These are phyloP conservation scores for Hymenopus coronatus DNA, from an alignment of 2,888 invertebrate genomes.

Conservation along the genomic window DNA sequence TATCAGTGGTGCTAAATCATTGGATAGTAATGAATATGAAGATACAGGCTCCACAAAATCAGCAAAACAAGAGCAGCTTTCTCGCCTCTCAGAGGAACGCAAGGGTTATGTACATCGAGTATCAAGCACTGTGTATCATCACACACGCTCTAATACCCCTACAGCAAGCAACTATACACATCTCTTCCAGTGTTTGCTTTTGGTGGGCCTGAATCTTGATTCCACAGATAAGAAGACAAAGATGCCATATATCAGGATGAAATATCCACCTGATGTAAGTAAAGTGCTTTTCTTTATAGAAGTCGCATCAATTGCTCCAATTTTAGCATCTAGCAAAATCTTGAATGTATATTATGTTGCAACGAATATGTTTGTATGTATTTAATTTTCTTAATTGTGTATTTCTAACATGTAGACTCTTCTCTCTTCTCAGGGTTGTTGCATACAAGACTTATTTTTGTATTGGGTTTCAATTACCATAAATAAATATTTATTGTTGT, in stretches of 20 bases:
- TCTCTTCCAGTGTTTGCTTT: conserved; percentile 65
- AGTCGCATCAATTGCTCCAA: too few species aligned
- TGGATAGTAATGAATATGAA: neutral
- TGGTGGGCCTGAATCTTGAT: conserved; percentile 66
- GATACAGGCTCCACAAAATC: neutral
- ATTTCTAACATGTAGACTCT: too few species aligned
- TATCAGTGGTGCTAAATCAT: neutral
- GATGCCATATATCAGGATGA: conserved; percentile 67
- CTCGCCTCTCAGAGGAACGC: conserved; percentile 57
- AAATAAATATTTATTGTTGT: too few species aligned
- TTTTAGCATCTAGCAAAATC: too few species aligned
- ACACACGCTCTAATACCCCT: conserved; percentile 1
- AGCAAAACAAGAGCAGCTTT: conserved; percentile 13
- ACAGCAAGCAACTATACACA: conserved; percentile 37
- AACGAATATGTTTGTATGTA: too few species aligned
- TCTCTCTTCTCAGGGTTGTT: too few species aligned
- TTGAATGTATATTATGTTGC: too few species aligned
- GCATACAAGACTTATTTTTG: too few species aligned
- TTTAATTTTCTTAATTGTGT: too few species aligned
- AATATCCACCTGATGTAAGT: conserved; percentile 65
- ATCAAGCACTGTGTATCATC: conserved; percentile 43
- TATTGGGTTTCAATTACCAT: too few species aligned
- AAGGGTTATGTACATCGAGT: conserved; percentile 65
- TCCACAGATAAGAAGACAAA: conserved; percentile 47
- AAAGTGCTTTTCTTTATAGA: neutral